Conservation (phyloP, 2,888 invertebrate species). For the Drosophila heteroneura region DNA sequence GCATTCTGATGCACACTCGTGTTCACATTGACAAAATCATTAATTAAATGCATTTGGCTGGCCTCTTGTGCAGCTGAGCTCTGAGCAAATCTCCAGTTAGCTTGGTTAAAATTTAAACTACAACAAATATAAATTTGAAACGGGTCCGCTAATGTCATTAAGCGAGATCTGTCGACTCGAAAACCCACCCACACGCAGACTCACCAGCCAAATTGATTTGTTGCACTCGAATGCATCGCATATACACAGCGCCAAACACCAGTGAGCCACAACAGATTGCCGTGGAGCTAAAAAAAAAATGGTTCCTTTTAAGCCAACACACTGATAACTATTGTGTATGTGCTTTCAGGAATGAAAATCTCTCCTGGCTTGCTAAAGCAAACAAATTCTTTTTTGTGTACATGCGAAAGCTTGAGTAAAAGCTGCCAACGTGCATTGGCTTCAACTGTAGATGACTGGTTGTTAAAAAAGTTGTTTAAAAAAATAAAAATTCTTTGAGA, state of each 20-base stretch:
- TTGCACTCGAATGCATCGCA: slow-evolving; percentile 46
- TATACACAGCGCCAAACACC: slow-evolving; percentile 27
- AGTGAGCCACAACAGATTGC: not conserved
- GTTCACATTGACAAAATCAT: not conserved
- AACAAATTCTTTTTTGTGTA: not conserved
- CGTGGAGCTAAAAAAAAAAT: not conserved
- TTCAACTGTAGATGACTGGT: not conserved
- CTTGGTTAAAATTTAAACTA: slow-evolving; percentile 5
- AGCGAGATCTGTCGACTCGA: slow-evolving; percentile 11
- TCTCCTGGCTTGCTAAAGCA: not conserved
- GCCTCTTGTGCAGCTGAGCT: not conserved
- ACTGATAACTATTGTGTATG: not conserved
- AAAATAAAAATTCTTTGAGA: not conserved
- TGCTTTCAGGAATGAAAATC: not conserved
- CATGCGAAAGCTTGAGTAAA: not conserved
- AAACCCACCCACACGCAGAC: not conserved
- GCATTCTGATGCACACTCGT: slow-evolving; percentile 4
- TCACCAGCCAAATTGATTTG: slow-evolving; percentile 50
- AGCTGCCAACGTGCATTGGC: not conserved
- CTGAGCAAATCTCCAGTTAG: not conserved
- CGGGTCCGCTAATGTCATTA: slow-evolving; percentile 27
- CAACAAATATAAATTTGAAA: slow-evolving; percentile 24
- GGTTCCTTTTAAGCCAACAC: not conserved
- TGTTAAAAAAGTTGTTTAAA: not conserved
- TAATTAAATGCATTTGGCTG: slow-evolving; percentile 24